Conservation (phyloP, 1,140 invertebrate species). For the Drosophila rufa region DNA sequence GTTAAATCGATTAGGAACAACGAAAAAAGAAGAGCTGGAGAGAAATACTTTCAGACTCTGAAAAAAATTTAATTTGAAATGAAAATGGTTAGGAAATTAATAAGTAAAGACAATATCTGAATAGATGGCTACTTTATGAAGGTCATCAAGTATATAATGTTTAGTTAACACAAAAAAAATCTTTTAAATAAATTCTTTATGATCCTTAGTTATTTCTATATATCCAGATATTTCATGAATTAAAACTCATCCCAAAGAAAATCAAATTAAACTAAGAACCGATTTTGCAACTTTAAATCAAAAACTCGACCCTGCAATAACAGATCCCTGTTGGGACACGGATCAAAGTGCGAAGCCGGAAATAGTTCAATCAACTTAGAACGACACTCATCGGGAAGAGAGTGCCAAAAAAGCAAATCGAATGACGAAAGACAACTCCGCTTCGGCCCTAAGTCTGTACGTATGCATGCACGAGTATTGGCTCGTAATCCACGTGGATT, state of each 20-base stretch:
- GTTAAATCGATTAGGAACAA: conserved; percentile 15
- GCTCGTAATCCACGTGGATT: conserved; percentile 79
- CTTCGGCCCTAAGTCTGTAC: conserved; percentile 20
- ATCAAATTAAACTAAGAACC: too few species aligned
- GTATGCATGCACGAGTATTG: conserved; percentile 44
- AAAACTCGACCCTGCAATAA: neutral
- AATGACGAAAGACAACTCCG: conserved; percentile 53
- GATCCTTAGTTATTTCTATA: neutral
- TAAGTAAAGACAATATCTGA: too few species aligned
- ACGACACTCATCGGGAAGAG: conserved; percentile 32
- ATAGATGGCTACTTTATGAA: too few species aligned
- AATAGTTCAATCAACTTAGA: conserved; percentile 51
- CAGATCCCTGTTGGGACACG: conserved; percentile 8
- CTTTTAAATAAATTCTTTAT: too few species aligned
- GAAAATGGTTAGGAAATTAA: too few species aligned
- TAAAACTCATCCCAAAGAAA: neutral
- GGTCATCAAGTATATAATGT: too few species aligned
- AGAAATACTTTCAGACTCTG: neutral
- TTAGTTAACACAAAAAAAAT: neutral
- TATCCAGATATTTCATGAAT: neutral
- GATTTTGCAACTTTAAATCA: neutral
- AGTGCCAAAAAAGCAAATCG: conserved; percentile 46
- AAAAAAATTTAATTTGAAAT: neutral
- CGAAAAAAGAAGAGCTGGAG: too few species aligned
- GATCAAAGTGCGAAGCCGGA: conserved; percentile 47